Conservation (phyloP, 2,888 invertebrate genomes). For the Calameuta idolon region DNA sequence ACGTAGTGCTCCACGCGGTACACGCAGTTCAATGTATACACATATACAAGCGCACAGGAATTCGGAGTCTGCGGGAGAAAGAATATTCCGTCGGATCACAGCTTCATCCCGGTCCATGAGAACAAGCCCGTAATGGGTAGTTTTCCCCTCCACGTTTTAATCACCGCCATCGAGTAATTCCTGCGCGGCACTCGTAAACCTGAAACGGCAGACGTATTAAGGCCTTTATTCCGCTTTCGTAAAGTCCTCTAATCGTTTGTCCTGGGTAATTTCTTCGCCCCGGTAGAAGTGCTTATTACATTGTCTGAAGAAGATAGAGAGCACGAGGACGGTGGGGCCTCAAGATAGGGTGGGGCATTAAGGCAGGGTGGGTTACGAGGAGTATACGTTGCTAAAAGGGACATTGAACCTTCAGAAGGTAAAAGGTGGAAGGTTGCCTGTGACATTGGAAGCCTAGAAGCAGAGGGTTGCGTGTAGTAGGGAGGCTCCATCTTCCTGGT, state of each 20-base stretch:
- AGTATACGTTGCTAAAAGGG: background rate
- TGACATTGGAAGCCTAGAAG: background rate
- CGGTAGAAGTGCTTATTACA: conserved; percentile 42
- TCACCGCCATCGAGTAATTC: conserved; percentile 8
- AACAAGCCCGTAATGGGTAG: conserved; percentile 1
- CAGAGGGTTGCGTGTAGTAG: background rate
- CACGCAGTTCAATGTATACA: background rate
- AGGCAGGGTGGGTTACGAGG: background rate
- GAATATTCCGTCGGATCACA: background rate
- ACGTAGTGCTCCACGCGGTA: background rate
- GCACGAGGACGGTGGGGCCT: background rate
- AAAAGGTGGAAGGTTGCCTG: conserved; percentile 12
- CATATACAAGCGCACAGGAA: background rate
- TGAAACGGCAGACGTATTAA: conserved; percentile 1
- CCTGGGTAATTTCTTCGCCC: conserved; percentile 31
- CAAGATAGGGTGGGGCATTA: background rate
- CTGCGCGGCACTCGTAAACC: conserved; percentile 7
- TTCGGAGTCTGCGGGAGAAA: background rate
- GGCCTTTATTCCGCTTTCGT: conserved; percentile 9
- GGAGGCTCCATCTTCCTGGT: conserved; percentile 23
- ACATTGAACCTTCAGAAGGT: conserved; percentile 1
- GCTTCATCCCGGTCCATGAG: background rate
- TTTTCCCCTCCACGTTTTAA: conserved; percentile 6
- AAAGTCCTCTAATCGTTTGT: conserved; percentile 21
- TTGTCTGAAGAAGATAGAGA: conserved; percentile 32